Evolutionary conservation across 1,140 invertebrate genomes (phyloP).

Genomic region (Phenacoccus solenopsis): DNA sequence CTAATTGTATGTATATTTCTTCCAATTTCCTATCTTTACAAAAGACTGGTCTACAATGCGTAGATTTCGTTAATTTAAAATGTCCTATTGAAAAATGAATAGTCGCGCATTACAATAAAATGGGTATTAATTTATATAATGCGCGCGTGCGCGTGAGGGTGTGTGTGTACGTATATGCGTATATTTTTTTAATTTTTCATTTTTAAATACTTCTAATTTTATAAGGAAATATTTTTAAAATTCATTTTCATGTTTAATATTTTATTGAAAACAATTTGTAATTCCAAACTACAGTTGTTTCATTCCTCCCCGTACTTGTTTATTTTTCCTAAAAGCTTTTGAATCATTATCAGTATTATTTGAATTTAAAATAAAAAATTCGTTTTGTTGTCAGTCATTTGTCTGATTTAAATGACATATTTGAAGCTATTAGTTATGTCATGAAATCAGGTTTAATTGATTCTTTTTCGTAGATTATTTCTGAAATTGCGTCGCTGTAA

Average conservation of each 20-base stretch:
- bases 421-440: not conserved
- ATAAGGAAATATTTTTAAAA: conserved; percentile 4
- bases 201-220: not conserved
- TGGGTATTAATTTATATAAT: too few species aligned
- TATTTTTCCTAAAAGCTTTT: not conserved
- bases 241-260: not conserved
- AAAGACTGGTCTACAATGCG: not conserved
- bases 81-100: too few species aligned
- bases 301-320: not conserved
- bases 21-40: not conserved
- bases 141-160: not conserved
- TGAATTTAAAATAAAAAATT: not conserved
- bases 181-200: not conserved
- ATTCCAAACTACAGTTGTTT: not conserved
- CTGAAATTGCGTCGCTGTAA: too few species aligned
- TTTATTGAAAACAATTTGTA: not conserved
- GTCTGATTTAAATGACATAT: not conserved
- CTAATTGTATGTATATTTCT: not conserved
- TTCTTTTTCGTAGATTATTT: too few species aligned
- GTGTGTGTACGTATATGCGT: not conserved
- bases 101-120: too few species aligned
- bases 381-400: not conserved
- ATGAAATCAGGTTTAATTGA: too few species aligned
- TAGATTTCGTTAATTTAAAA: not conserved
- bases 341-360: conserved; percentile 3